A percentile compares a stretch with the other conserved stretches of the same genome.
These are phyloP conservation scores for Portunus trituberculatus DNA, from an alignment of 1,140 invertebrate species.

Conservation along the genomic window DNA sequence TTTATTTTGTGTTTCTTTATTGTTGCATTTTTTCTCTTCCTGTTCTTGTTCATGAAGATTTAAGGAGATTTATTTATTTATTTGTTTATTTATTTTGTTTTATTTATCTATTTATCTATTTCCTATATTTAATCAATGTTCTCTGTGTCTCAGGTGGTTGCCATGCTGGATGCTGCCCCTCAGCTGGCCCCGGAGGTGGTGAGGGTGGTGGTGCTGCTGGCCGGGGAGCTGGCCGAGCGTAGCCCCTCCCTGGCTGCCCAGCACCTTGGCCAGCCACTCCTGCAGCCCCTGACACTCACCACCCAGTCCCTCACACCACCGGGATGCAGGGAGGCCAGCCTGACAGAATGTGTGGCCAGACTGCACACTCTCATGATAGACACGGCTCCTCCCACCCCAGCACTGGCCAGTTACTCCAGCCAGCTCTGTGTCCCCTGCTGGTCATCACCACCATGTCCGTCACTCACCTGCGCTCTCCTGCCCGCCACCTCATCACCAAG, in stretches of 20 bases:
- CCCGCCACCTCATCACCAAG: constrained; percentile 53
- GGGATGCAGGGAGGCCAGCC: constrained; percentile 34
- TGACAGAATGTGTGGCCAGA: constrained; percentile 50
- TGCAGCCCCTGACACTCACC: constrained; percentile 53
- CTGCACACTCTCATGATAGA: constrained; percentile 64
- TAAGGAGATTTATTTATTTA: too few relatives aligned
- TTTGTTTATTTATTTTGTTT: constrained; percentile 18
- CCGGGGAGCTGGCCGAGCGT: constrained; percentile 48
- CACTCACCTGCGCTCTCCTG: constrained; percentile 48
- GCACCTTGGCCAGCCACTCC: constrained; percentile 37
- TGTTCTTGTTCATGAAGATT: background rate
- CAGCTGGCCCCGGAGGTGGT: constrained; percentile 39
- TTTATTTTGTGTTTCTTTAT: background rate
- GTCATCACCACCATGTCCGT: constrained; percentile 51
- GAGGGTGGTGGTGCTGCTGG: constrained; percentile 49
- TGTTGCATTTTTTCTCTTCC: background rate
- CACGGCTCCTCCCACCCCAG: constrained; percentile 15
- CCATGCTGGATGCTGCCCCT: background rate
- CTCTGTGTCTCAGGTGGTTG: background rate
- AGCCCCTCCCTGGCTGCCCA: constrained; percentile 38
- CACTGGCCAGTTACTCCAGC: constrained; percentile 55
- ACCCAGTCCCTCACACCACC: background rate
- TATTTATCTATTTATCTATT: background rate
- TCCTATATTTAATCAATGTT: background rate
- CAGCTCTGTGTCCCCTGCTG: constrained; percentile 52